phyloP scores from a whole-genome alignment of 2,797 vertebrate species.

The Rhyacichthys aspro region DNA sequence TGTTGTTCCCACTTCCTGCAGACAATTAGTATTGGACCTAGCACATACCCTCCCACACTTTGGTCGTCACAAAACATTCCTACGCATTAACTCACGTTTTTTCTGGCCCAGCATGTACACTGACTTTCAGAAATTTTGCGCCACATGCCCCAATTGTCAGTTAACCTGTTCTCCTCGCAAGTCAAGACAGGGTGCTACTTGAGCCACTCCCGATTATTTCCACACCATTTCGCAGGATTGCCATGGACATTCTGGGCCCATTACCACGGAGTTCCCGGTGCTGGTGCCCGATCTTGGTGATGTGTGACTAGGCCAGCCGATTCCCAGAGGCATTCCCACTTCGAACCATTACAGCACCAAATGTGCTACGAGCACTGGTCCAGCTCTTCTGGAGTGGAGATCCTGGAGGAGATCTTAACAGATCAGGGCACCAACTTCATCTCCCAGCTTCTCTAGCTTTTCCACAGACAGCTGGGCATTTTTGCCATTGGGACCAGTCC shows the following conservation, averaged over 20 bases:
- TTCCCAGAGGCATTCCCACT: neutral
- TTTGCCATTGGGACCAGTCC: no score
- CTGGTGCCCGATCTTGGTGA: neutral
- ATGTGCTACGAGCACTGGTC: neutral
- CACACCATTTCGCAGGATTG: neutral
- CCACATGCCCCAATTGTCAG: neutral
- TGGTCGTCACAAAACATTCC: neutral
- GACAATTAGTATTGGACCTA: no score
- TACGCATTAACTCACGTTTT: neutral
- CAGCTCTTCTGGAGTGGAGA: neutral
- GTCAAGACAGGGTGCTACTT: neutral
- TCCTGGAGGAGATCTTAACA: neutral
- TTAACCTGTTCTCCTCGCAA: neutral
- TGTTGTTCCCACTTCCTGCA: no score
- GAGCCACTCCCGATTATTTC: neutral
- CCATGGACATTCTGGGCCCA: neutral
- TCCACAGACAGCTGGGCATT: neutral
- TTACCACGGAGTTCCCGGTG: neutral
- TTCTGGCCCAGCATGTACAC: neutral
- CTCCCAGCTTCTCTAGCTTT: neutral
- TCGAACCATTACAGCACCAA: neutral
- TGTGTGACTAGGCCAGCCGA: neutral
- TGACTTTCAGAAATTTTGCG: neutral
- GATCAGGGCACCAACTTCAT: neutral
- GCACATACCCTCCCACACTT: no score